These are phyloP conservation scores for Blastobasis lacticolella DNA, from an alignment of 2,888 invertebrate genomes.

Conservation along the genomic window DNA sequence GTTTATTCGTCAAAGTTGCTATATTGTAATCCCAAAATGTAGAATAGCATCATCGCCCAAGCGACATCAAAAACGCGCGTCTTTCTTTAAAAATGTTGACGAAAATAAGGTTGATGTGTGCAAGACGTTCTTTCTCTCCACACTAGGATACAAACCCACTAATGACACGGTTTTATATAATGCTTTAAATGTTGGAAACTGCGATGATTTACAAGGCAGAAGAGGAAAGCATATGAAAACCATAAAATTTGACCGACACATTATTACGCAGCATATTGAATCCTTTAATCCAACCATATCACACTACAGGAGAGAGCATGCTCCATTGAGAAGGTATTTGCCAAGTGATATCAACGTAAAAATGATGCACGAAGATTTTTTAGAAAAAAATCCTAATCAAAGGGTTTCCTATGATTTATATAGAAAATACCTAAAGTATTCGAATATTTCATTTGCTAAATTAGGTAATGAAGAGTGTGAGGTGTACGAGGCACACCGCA, in stretches of 20 bases:
- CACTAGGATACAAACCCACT: slow-evolving; percentile 10
- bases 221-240: slow-evolving; percentile 16
- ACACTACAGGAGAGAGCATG: too few species aligned
- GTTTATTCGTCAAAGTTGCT: slow-evolving; percentile 12
- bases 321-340: too few species aligned
- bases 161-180: slow-evolving; percentile 14
- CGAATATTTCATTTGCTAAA: slow-evolving; percentile 17
- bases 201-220: not conserved
- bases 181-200: not conserved
- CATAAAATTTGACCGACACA: slow-evolving; percentile 12
- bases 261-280: too few species aligned
- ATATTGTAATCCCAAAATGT: slow-evolving; percentile 14
- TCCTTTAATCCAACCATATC: too few species aligned
- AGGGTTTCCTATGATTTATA: too few species aligned
- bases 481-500: slow-evolving; percentile 11
- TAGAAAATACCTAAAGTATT: too few species aligned
- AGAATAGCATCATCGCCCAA: slow-evolving; percentile 11
- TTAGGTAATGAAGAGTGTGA: slow-evolving; percentile 21
- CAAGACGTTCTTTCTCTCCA: slow-evolving; percentile 13
- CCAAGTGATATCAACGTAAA: too few species aligned
- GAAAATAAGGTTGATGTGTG: slow-evolving; percentile 8
- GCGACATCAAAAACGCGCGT: slow-evolving; percentile 13
- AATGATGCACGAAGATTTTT: too few species aligned
- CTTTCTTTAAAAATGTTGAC: slow-evolving; percentile 11
- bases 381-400: too few species aligned